Conservation (phyloP, 2,888 invertebrate species). For the Drosophila longiperda region DNA sequence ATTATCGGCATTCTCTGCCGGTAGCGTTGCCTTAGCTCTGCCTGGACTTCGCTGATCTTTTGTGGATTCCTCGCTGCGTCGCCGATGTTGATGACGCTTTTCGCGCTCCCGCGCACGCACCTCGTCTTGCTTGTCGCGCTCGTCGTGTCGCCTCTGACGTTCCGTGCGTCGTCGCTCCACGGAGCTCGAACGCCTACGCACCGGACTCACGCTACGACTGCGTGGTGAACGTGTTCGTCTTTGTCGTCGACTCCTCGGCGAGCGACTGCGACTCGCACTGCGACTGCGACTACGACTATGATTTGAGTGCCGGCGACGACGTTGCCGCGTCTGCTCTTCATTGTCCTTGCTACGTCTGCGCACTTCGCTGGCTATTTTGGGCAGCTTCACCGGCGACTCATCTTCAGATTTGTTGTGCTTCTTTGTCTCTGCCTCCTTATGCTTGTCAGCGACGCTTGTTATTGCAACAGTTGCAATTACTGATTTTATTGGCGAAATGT, state of each 20-base stretch:
- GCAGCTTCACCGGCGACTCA: conserved; percentile 14
- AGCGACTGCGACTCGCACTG: conserved; percentile 19
- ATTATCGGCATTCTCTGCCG: conserved; percentile 66
- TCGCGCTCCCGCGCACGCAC: conserved; percentile 66
- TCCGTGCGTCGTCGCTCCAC: conserved; percentile 77
- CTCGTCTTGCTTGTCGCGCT: conserved; percentile 65
- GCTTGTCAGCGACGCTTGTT: background rate
- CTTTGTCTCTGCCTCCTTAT: background rate
- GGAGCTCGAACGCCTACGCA: conserved; percentile 71
- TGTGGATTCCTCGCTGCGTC: conserved; percentile 9
- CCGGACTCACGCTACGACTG: conserved; percentile 46
- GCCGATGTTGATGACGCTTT: conserved; percentile 51
- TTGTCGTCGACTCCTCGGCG: conserved; percentile 42
- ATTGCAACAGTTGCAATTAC: background rate
- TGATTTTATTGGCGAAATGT: conserved; percentile 27
- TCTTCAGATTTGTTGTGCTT: background rate
- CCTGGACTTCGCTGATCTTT: conserved; percentile 16
- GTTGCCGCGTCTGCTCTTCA: conserved; percentile 27
- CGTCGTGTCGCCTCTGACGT: conserved; percentile 77
- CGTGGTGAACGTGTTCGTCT: conserved; percentile 48
- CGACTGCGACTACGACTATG: conserved; percentile 47
- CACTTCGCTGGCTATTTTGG: conserved; percentile 42
- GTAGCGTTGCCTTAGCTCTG: background rate
- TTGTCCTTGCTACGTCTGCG: conserved; percentile 29
- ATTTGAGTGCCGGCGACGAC: conserved; percentile 46